A percentile compares a stretch with the other conserved stretches of the same genome.
Conservation (phyloP, 2,888 invertebrate genomes). For the Brachycybe producta region DNA sequence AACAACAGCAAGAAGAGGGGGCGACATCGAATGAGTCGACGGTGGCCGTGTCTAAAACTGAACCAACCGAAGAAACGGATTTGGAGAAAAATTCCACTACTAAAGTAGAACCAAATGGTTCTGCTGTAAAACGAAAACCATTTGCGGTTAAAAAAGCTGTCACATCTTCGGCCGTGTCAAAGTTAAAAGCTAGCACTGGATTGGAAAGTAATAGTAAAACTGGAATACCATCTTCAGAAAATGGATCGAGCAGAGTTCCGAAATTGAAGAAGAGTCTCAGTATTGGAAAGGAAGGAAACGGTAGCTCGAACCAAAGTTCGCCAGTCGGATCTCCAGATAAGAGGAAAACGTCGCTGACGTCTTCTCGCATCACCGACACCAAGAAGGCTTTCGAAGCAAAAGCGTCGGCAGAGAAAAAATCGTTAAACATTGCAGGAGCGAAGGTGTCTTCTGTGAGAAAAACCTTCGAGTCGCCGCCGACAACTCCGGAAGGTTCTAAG, state of each 20-base stretch:
- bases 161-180: not conserved
- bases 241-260: conserved; percentile 13
- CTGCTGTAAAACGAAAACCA: not conserved
- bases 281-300: conserved; percentile 19
- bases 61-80: not conserved
- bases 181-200: not conserved
- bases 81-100: not conserved
- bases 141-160: not conserved
- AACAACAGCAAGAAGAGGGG: conserved; percentile 9
- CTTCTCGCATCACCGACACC: conserved; percentile 61
- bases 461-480: conserved; percentile 14
- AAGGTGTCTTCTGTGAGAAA: conserved; percentile 15
- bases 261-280: conserved; percentile 16
- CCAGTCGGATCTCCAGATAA: conserved; percentile 25
- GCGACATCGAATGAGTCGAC: conserved; percentile 45
- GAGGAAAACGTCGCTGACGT: conserved; percentile 12
- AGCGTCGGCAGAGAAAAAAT: conserved; percentile 16
- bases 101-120: not conserved
- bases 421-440: conserved; percentile 15
- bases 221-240: conserved; percentile 15
- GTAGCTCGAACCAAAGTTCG: conserved; percentile 16
- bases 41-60: not conserved
- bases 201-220: conserved; percentile 22
- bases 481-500: conserved; percentile 11
- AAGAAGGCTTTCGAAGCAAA: conserved; percentile 63